Conservation (phyloP, 2,797 vertebrate species). For the Tragopan temminckii region DNA sequence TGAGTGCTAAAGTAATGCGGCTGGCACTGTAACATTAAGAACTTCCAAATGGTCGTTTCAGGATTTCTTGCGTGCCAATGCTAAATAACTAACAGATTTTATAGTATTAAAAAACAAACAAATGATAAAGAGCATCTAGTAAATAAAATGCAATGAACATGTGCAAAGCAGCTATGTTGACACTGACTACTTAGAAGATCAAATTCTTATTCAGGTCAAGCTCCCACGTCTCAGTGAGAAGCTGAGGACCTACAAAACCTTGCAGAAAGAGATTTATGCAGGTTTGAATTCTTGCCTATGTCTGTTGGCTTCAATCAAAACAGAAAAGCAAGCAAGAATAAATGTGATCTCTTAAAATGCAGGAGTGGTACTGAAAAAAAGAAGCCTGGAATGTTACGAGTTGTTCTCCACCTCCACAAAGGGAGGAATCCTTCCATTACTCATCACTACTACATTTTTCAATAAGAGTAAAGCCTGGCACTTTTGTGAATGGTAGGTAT, state of each 20-base stretch:
- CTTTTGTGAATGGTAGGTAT: conserved; percentile 44
- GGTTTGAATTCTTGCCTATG: conserved; percentile 12
- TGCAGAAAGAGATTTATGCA: not conserved
- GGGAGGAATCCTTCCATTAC: conserved; percentile 14
- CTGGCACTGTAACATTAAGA: not conserved
- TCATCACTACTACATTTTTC: conserved; percentile 23
- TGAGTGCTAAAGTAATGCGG: not conserved
- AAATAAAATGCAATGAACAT: conserved; percentile 13
- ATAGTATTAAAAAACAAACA: not conserved
- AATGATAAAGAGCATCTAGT: not conserved
- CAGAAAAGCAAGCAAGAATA: not conserved
- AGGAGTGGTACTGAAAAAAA: not conserved
- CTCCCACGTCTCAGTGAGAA: not conserved
- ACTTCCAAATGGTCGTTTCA: not conserved
- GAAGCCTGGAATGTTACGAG: conserved; percentile 11
- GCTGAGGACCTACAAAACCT: not conserved
- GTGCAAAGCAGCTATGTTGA: not conserved
- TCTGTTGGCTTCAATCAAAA: conserved; percentile 36
- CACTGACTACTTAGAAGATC: not conserved
- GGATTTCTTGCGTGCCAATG: not conserved
- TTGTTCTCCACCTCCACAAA: conserved; percentile 56
- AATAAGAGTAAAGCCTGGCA: not conserved
- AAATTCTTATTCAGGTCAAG: not conserved
- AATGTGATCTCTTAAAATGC: conserved; percentile 16
- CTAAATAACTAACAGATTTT: not conserved